phyloP scores from a whole-genome alignment of 2,113 vertebrate genomes.

The Silurus glanis region DNA sequence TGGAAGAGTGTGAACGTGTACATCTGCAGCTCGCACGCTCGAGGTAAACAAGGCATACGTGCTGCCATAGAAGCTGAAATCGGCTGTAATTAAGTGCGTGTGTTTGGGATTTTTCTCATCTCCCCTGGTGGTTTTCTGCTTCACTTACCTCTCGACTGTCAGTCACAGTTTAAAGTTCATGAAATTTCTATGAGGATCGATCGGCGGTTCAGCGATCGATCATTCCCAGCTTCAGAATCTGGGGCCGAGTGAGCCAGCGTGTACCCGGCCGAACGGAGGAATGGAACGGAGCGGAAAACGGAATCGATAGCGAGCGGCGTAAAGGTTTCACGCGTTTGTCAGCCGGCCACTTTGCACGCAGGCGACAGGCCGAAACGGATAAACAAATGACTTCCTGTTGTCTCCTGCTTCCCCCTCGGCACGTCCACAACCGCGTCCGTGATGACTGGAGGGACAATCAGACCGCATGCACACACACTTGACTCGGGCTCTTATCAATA shows the following conservation, averaged over 20 bases:
- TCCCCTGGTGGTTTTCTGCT: constrained; percentile 55
- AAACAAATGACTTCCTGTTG: constrained; percentile 62
- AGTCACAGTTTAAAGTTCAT: constrained; percentile 76
- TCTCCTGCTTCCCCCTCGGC: constrained; percentile 50
- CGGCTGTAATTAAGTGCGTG: constrained; percentile 53
- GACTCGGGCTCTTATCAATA: constrained; percentile 64
- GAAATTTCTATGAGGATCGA: constrained; percentile 77
- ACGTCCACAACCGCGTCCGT: constrained; percentile 36
- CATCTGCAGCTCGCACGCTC: constrained; percentile 12
- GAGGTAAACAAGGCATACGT: constrained; percentile 50
- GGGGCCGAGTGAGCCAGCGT: not conserved
- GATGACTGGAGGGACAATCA: constrained; percentile 51
- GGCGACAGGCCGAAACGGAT: constrained; percentile 56
- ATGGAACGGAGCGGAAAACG: constrained; percentile 3
- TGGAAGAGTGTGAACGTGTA: not conserved
- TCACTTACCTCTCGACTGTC: constrained; percentile 58
- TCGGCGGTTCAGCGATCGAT: constrained; percentile 64
- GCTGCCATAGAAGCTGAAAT: constrained; percentile 40
- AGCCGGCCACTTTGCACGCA: constrained; percentile 51
- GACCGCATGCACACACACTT: constrained; percentile 21
- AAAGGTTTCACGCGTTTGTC: constrained; percentile 54
- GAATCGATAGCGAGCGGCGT: constrained; percentile 57
- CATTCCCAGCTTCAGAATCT: constrained; percentile 55
- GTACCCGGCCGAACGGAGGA: not conserved
- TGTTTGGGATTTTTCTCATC: constrained; percentile 47